These are phyloP conservation scores for Hypsibius dujardini DNA, from an alignment of 1,140 invertebrate species.

Conservation along the genomic window DNA sequence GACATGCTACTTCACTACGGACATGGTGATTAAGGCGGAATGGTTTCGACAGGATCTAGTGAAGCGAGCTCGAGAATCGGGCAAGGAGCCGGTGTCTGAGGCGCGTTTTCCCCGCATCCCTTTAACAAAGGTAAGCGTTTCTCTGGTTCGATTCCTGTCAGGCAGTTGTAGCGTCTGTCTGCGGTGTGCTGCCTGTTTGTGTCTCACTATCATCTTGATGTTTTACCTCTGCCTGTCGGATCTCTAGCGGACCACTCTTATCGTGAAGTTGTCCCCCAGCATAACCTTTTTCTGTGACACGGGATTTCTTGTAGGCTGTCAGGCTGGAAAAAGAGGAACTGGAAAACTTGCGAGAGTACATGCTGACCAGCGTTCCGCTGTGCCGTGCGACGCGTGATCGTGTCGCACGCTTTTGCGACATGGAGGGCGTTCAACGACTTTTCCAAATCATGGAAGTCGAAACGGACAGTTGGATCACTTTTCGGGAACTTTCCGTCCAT, in stretches of 20 bases:
- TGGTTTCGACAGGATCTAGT: constrained; percentile 11
- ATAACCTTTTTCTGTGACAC: no score
- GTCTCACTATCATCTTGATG: no score
- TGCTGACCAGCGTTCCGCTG: background rate
- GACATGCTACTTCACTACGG: background rate
- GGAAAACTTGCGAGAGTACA: constrained; percentile 2
- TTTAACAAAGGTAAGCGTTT: background rate
- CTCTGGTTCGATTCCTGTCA: background rate
- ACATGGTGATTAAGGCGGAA: constrained; percentile 11
- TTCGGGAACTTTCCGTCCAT: background rate
- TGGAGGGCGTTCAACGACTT: background rate
- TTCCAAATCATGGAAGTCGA: background rate
- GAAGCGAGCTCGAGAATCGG: background rate
- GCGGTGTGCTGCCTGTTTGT: no score
- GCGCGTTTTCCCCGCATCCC: background rate
- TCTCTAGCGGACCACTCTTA: no score
- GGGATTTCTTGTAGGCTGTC: constrained; percentile 1
- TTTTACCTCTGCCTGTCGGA: no score
- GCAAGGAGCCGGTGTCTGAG: background rate
- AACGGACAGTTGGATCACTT: background rate
- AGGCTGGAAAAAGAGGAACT: background rate
- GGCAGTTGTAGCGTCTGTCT: background rate
- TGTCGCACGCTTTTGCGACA: background rate
- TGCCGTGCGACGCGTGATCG: background rate
- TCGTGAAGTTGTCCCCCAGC: no score